phyloP scores from a whole-genome alignment of 2,113 vertebrate genomes.

The Vimba vimba region DNA sequence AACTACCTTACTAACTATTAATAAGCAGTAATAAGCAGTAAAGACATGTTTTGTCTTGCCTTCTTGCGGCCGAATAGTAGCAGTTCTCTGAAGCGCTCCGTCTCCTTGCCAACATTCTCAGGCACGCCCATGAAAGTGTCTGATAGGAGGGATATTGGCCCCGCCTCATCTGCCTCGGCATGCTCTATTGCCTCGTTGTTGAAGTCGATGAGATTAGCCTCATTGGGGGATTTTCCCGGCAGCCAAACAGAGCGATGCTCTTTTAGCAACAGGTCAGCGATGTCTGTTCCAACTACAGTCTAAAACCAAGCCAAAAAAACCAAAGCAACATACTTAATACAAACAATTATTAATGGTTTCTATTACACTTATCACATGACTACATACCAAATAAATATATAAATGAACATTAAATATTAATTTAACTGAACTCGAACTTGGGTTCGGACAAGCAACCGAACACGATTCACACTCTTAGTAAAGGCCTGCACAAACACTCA shows the following conservation, averaged over 20 bases:
- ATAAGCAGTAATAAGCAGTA: too few relatives aligned
- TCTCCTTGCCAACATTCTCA: constrained; percentile 85
- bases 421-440: not conserved
- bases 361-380: too few relatives aligned
- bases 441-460: not conserved
- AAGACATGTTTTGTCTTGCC: constrained; percentile 63
- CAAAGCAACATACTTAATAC: not conserved
- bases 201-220: constrained; percentile 97
- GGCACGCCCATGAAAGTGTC: constrained; percentile 80
- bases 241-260: constrained; percentile 95
- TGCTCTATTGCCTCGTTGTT: constrained; percentile 88
- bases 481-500: constrained; percentile 63
- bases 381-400: too few relatives aligned
- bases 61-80: constrained; percentile 96
- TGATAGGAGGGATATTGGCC: constrained; percentile 89
- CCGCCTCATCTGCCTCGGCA: constrained; percentile 86
- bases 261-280: constrained; percentile 90
- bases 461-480: not conserved
- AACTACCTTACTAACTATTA: too few relatives aligned
- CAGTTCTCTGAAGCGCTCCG: constrained; percentile 92
- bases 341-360: too few relatives aligned
- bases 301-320: constrained; percentile 54
- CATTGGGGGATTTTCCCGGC: constrained; percentile 94
- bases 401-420: too few relatives aligned
- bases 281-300: constrained; percentile 97